These are phyloP conservation scores for Colletes latitarsis DNA, from an alignment of 1,140 invertebrate genomes.

Conservation along the genomic window DNA sequence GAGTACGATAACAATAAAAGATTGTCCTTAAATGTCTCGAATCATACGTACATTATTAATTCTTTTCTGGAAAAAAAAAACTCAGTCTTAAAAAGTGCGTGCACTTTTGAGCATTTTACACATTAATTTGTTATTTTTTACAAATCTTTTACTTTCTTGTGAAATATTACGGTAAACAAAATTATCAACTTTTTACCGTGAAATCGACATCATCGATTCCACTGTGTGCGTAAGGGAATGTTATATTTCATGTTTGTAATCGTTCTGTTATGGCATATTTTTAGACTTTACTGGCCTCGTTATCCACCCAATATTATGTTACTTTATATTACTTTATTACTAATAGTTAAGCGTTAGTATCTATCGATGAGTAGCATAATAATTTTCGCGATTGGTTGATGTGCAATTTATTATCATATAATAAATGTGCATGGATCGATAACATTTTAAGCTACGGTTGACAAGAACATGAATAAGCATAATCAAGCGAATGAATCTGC, in stretches of 20 bases:
- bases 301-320: conserved; percentile 63
- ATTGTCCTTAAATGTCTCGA: conserved; percentile 14
- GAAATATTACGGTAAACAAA: not conserved
- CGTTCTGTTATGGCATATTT: conserved; percentile 26
- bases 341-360: conserved; percentile 49
- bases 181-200: not conserved
- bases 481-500: conserved; percentile 30
- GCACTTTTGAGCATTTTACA: conserved; percentile 24
- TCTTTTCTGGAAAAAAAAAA: not conserved
- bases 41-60: not conserved
- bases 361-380: conserved; percentile 6
- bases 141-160: conserved; percentile 15
- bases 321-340: conserved; percentile 41
- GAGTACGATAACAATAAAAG: not conserved
- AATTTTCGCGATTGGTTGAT: conserved; percentile 24
- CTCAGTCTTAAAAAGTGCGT: not conserved
- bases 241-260: conserved; percentile 25
- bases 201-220: not conserved
- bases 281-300: conserved; percentile 46
- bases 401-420: conserved; percentile 18
- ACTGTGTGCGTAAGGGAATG: conserved; percentile 8
- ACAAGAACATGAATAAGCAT: conserved; percentile 25
- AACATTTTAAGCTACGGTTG: conserved; percentile 10
- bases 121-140: conserved; percentile 27
- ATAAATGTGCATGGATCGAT: not conserved